These are phyloP conservation scores for Alca torda DNA, from an alignment of 2,797 vertebrate genomes.

Conservation along the genomic window DNA sequence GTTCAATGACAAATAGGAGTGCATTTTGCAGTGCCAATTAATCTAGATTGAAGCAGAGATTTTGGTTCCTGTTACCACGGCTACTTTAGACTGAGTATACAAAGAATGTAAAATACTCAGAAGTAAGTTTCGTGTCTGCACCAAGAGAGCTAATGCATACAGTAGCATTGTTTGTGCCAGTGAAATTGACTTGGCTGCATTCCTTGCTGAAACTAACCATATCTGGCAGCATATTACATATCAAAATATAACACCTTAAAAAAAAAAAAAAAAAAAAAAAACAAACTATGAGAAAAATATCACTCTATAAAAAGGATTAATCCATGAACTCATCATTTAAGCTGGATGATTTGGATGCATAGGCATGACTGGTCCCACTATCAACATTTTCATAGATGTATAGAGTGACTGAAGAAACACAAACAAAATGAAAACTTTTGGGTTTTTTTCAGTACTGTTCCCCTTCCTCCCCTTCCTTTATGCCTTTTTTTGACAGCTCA, in stretches of 20 bases:
- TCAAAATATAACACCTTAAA: background rate
- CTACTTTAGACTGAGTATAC: background rate
- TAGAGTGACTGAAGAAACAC: background rate
- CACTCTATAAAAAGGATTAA: background rate
- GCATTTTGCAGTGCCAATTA: background rate
- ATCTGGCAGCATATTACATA: background rate
- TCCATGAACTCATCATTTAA: background rate
- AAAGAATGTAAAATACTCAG: background rate
- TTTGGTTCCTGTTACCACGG: background rate
- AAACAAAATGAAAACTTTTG: background rate
- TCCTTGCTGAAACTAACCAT: background rate
- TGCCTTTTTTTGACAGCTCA: slow-evolving; percentile 14
- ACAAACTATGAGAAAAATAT: background rate
- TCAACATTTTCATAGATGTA: background rate
- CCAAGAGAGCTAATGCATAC: background rate
- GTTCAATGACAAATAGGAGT: background rate
- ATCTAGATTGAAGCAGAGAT: background rate
- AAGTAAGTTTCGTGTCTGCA: background rate
- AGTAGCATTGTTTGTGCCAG: background rate
- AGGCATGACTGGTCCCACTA: background rate
- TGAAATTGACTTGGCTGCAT: background rate
- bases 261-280: background rate
- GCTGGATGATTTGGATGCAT: background rate
- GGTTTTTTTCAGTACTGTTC: background rate
- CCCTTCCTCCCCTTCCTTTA: background rate